Evolutionary conservation across 2,888 invertebrate species (phyloP), one percentile per base, ranked within the genome.

Genomic region (Orthonevra nobilis): DNA sequence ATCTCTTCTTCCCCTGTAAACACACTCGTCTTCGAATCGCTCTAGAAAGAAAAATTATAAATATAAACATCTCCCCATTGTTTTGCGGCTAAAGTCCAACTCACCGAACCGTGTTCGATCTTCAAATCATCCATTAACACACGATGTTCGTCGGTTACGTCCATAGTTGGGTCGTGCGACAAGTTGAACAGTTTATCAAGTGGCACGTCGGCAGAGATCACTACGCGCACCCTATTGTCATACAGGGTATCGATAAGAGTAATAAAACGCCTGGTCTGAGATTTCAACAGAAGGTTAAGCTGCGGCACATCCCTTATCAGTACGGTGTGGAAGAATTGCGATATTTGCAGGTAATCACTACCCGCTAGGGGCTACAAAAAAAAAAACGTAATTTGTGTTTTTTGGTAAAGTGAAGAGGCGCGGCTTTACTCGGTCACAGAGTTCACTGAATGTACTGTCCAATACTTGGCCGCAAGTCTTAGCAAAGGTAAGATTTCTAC

Each of bases 1-100:
- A 97, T 90, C 90, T 99, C 99, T 89, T 99, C 99, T 87, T 97
- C 97, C 0, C 99, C 99, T 0, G 97, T 98, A 85, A 99, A 99
- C 83, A 99, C 94, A 85, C 95, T 97, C 2, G 97, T 95, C 81
- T 92, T 92, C 14, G 95, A 92, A 84, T 94, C 92, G 61, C 93
- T 93, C 95, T 95, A 84, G 52, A 86, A 85, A 58, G 82, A 63
- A 75, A 82, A 73, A 60, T n/a, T 12, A 28, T 3, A 52, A 38
- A 42, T 32, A 7, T 14, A 12, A 28, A 15, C 46, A 34, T 15
- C 34, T 9, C 14, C 14, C 23, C 15, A 20, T 7, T 9, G 17
- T n/a, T n/a, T n/a, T 1, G 26, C 9, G 23, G 5, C 9, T 10
- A 23, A 64, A 58, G 58, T 34, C 6, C 7, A 38, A 89, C 91